Percentiles rank a stretch among this genome's conserved stretches.
phyloP scores from a whole-genome alignment of 2,113 vertebrate genomes.

The Corythoichthys haematopterus region DNA sequence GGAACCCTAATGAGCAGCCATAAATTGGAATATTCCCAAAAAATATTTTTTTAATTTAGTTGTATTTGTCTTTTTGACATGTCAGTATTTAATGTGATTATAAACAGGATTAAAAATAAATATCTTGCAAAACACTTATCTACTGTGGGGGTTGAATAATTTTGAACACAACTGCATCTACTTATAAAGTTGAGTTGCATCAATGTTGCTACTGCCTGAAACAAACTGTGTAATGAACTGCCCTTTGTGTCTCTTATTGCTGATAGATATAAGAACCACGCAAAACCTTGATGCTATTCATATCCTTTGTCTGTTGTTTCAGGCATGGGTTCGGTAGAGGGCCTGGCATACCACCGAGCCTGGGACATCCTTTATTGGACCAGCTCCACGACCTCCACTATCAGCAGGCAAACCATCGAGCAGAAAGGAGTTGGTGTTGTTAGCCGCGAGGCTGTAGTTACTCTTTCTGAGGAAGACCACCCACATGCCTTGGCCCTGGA shows the following conservation, averaged over 20 bases:
- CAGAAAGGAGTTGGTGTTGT: conserved; percentile 79
- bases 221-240: not conserved
- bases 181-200: not conserved
- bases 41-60: too few species aligned
- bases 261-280: not conserved
- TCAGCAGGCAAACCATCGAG: conserved; percentile 88
- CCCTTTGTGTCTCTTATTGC: not conserved
- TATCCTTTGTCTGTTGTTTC: not conserved
- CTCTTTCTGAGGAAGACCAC: conserved; percentile 93
- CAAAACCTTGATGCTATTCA: not conserved
- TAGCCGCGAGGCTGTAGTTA: conserved; percentile 82
- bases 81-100: too few species aligned
- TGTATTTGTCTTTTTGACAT: too few species aligned
- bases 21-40: too few species aligned
- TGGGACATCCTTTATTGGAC: conserved; percentile 98
- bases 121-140: too few species aligned
- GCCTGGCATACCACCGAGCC: conserved; percentile 89
- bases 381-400: conserved; percentile 91
- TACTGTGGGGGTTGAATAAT: too few species aligned
- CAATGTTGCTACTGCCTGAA: not conserved
- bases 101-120: too few species aligned
- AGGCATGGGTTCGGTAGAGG: conserved; percentile 97
- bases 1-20: too few species aligned
- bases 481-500: conserved; percentile 89
- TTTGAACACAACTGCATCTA: too few species aligned